Percentiles rank a stretch among this genome's conserved stretches.
These are phyloP conservation scores for Origma solitaria DNA, from an alignment of 2,113 vertebrate species.

Conservation along the genomic window DNA sequence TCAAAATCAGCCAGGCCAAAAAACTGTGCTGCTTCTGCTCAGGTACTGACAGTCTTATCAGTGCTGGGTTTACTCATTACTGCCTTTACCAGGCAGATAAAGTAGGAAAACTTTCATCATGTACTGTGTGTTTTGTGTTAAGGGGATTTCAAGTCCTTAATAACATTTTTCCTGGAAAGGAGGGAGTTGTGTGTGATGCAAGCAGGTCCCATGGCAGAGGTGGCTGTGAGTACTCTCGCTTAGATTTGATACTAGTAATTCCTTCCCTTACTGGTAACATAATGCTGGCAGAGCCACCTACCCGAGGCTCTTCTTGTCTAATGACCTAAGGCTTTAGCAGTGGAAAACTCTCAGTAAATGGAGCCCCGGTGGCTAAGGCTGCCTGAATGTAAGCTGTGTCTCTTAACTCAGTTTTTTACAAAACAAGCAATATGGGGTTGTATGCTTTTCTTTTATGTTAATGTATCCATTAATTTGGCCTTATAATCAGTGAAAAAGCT, in stretches of 20 bases:
- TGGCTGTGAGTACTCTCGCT: not conserved
- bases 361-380: not conserved
- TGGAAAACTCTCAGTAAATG: not conserved
- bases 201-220: not conserved
- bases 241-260: not conserved
- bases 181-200: not conserved
- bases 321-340: not conserved
- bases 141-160: not conserved
- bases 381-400: not conserved
- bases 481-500: not conserved
- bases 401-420: not conserved
- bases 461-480: not conserved
- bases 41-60: not conserved
- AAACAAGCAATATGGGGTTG: not conserved
- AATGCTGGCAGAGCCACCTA: not conserved
- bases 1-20: not conserved
- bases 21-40: not conserved
- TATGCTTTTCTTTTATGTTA: not conserved
- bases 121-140: not conserved
- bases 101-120: not conserved
- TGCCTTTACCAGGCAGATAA: not conserved
- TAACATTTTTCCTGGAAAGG: not conserved
- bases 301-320: fast-evolving
- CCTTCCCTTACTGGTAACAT: not conserved
- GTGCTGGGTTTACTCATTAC: not conserved